Base-by-base conservation (phyloP, 2,888 invertebrate genomes). In the Cephonodes hylas region DNA sequence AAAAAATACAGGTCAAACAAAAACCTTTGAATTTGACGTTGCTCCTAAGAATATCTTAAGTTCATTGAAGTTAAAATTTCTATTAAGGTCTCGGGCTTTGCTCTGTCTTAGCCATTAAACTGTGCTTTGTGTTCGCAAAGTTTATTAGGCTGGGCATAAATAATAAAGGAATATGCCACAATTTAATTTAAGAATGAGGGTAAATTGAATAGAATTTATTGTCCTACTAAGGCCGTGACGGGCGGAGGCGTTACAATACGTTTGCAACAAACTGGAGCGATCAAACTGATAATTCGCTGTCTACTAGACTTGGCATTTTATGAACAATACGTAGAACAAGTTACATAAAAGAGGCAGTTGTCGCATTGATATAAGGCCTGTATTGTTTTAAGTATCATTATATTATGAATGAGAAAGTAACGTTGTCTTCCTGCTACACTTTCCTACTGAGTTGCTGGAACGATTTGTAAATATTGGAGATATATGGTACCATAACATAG, bases 251-350 rank as follows among this genome's bases (percentile, higher is more conserved):
- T 31, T 2, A 56, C 61, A 57, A 61, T 65, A 66, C 65, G 68
- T 72, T 66, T 70, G 69, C 63, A 44, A 71, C 61, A 63, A 75
- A 74, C 66, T 73, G 46, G 76, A 72, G 68, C 74, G 64, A 79
- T 77, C n/a, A n/a, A n/a, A n/a, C 76, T 65, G 79, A 76, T 76
- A 78, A 75, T 58, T 61, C 38, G 57, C 65, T 59, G 65, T 66
- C 67, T 48, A 56, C 59, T 64, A 53, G 62, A 63, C 62, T 65
- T 66, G 69, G 64, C 63, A 70, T 74, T 64, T 68, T 69, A 67
- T 45, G 31, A 72, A 73, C 74, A 76, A 73, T 73, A 64, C 71
- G 42, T 63, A 67, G 57, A 64, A 67, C 65, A 25, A 61, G 61
- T 74, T 73, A 64, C 66, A 69, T 69, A 69, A 67, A 67, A 61